Conservation (phyloP, 2,113 vertebrate genomes). For the Melanocharis versteri region DNA sequence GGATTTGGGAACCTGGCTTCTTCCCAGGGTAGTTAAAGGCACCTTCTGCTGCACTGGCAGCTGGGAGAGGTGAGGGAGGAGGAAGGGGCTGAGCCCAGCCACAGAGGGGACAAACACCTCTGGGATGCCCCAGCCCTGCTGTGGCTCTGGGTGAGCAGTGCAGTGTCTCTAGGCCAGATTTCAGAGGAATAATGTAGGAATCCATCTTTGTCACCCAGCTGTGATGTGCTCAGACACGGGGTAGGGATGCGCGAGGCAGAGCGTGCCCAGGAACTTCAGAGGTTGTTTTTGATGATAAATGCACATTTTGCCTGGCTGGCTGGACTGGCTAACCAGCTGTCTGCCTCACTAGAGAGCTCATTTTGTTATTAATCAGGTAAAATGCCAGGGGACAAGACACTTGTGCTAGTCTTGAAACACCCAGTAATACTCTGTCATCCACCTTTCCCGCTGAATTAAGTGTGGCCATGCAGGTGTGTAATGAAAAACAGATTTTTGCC, state of each 20-base stretch:
- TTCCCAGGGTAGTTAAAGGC: background rate
- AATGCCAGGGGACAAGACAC: background rate
- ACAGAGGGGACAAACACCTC: background rate
- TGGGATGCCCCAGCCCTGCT: background rate
- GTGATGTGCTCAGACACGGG: background rate
- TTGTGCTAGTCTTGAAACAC: background rate
- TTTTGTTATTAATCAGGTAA: background rate
- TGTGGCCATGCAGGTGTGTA: conserved; percentile 8
- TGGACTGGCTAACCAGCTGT: background rate
- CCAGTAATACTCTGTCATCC: background rate
- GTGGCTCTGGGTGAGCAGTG: background rate
- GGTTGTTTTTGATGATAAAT: background rate
- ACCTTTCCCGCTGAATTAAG: background rate
- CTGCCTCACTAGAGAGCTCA: background rate
- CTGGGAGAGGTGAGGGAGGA: fast-evolving
- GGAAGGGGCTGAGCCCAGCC: background rate
- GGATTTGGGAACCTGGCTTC: background rate
- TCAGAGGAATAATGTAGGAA: background rate
- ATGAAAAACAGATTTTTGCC: conserved; percentile 18
- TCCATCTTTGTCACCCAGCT: background rate
- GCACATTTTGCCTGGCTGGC: background rate
- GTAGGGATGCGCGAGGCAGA: background rate
- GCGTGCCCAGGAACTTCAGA: background rate
- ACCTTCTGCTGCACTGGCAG: background rate
- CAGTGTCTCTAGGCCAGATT: background rate